Evolutionary conservation across 2,888 invertebrate genomes (phyloP), one percentile per base, ranked within the genome.

Genomic region (Bombylius major): DNA sequence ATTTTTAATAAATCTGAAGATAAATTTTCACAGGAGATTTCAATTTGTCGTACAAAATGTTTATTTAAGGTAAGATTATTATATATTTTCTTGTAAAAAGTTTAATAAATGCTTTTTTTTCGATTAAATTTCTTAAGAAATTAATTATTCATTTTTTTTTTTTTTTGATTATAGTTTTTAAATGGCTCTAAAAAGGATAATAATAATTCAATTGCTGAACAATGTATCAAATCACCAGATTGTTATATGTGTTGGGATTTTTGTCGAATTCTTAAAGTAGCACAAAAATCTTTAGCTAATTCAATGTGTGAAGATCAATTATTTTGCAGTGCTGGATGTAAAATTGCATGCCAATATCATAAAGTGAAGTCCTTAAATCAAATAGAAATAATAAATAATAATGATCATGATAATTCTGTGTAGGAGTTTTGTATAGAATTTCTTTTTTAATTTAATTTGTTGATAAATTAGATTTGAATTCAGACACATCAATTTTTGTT

Each of bases 171-270:
- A 12, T 12, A 59, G 60, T 52, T 55, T 11, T 39, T 60, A 4
- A 54, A 51, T 32, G 55, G 54, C 5, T 36, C 32, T 0, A 6
- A 47, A 1, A 42, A 47, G 4, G 23, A 23, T n/a, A 8, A 23
- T 23, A 23, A 23, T 3, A 23, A 23, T 5, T 23, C 47, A 14
- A 53, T 53, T 42, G 31, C 52, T 12, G 33, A 48, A 33, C 50
- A 55, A 12, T 61, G 61, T 31, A 47, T 23, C n/a, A 56, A 34
- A 1, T 32, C 33, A 11, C 48, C 61, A 14, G 54, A 61, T 34
- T 61, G 61, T 49, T 58, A 48, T 32, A 61, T 61, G 61, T 61
- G 61, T 45, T 61, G 61, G 61, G 61, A 61, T 36, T 61, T 59
- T 32, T 61, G 61, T 31, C 46, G 51, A 51, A 54, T 56, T 31